Conservation (phyloP, 2,888 invertebrate genomes). For the Euzophera pinguis region DNA sequence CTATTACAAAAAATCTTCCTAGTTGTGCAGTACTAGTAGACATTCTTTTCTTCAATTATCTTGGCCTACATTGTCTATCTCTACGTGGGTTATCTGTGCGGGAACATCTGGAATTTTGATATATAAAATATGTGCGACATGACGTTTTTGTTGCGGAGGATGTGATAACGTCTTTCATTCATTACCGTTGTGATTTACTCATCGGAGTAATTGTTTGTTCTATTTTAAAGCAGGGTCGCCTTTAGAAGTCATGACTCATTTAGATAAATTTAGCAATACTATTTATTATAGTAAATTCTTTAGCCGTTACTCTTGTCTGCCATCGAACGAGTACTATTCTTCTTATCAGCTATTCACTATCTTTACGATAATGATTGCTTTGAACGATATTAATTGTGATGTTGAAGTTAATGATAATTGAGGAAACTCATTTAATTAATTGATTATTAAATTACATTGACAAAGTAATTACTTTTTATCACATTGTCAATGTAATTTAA, state of each 20-base stretch:
- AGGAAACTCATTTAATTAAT: neutral
- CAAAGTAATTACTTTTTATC: neutral
- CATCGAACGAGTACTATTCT: neutral
- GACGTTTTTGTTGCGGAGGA: conserved; percentile 60
- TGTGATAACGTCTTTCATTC: conserved; percentile 64
- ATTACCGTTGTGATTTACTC: conserved; percentile 43
- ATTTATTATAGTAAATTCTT: conserved; percentile 2
- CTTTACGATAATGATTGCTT: neutral
- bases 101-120: conserved; percentile 27
- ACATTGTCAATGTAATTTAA: neutral
- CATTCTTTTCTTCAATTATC: conserved; percentile 7
- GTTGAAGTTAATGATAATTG: neutral
- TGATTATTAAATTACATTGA: neutral
- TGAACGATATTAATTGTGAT: neutral
- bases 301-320: neutral
- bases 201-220: conserved; percentile 38
- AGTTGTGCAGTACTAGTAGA: too few species aligned
- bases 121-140: conserved; percentile 22
- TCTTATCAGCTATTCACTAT: neutral
- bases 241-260: conserved; percentile 26
- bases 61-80: conserved; percentile 2
- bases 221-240: conserved; percentile 39
- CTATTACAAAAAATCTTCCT: too few species aligned
- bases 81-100: conserved; percentile 13
- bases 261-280: conserved; percentile 8